Evolutionary conservation across 2,797 vertebrate species (phyloP).

Genomic region (Sebastes matsubarae): DNA sequence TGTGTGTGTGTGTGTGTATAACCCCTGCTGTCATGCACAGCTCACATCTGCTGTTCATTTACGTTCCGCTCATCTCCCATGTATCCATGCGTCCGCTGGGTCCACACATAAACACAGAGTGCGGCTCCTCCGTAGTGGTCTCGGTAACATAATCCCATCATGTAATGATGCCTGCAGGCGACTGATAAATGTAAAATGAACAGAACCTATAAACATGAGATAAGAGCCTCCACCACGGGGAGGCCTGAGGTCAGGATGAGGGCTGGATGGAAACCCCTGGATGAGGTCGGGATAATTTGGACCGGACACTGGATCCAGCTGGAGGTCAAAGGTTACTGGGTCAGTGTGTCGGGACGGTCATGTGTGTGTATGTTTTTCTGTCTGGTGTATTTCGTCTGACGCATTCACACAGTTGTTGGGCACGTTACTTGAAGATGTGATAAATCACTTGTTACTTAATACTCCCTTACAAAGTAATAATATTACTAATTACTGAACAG

Average conservation of each 20-base stretch:
- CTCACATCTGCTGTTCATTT: slow-evolving; percentile 64
- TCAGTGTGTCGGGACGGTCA: slow-evolving; percentile 46
- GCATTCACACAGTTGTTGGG: neutral
- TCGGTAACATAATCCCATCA: slow-evolving; percentile 45
- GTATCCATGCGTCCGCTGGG: slow-evolving; percentile 21
- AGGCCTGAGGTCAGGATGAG: slow-evolving; percentile 3
- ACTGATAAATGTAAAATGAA: slow-evolving; percentile 48
- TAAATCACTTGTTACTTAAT: neutral
- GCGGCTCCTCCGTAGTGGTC: slow-evolving; percentile 15
- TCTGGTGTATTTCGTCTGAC: slow-evolving; percentile 9
- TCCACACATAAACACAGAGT: slow-evolving; percentile 5
- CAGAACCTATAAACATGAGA: slow-evolving; percentile 45
- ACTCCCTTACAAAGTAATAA: neutral
- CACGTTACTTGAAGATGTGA: neutral
- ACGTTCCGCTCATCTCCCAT: slow-evolving; percentile 38
- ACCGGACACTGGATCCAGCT: slow-evolving; percentile 48
- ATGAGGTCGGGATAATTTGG: slow-evolving; percentile 42
- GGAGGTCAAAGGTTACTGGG: slow-evolving; percentile 57
- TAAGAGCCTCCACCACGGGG: slow-evolving; percentile 6
- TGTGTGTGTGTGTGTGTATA: slow-evolving; percentile 5
- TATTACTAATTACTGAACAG: neutral
- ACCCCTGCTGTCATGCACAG: slow-evolving; percentile 29
- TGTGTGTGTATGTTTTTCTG: slow-evolving; percentile 2
- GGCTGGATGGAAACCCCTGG: neutral
- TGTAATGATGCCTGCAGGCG: slow-evolving; percentile 46